These are phyloP conservation scores for Piscicola geometra DNA, from an alignment of 2,888 invertebrate species.

Conservation along the genomic window DNA sequence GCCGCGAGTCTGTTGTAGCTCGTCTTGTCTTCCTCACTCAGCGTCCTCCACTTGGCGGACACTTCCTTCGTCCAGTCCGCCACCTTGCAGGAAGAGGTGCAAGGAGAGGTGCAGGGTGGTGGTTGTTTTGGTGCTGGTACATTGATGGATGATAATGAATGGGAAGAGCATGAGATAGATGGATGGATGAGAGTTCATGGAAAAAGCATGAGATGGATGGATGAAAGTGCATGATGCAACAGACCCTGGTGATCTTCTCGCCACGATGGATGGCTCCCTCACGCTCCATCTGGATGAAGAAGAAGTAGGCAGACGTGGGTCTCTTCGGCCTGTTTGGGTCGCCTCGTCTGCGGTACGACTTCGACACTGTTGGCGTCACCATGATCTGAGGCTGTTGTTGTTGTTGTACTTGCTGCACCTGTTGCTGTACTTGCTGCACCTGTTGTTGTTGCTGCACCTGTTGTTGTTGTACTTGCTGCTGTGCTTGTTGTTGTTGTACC, in stretches of 20 bases:
- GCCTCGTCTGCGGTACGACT: constrained; percentile 34
- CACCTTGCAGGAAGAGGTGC: constrained; percentile 47
- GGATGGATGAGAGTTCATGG: too few relatives aligned
- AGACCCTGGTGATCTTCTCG: constrained; percentile 40
- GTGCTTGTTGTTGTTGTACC: constrained; percentile 37
- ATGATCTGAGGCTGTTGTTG: constrained; percentile 18
- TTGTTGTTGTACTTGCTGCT: constrained; percentile 32
- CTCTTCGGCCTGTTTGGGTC: constrained; percentile 43
- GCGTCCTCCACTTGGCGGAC: constrained; percentile 55
- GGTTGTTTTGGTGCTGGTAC: too few relatives aligned
- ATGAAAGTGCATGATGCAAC: too few relatives aligned
- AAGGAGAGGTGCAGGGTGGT: too few relatives aligned
- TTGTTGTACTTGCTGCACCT: constrained; percentile 18
- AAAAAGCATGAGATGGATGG: too few relatives aligned
- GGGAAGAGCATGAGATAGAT: too few relatives aligned
- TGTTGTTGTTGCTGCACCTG: constrained; percentile 11
- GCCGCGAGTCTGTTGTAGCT: constrained; percentile 54
- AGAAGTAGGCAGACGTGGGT: constrained; percentile 44
- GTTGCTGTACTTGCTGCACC: not conserved
- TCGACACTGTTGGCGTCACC: not conserved
- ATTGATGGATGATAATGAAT: too few relatives aligned
- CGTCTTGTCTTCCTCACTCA: constrained; percentile 51
- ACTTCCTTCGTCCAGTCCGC: constrained; percentile 57
- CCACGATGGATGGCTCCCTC: constrained; percentile 38
- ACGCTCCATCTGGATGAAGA: constrained; percentile 39